These are phyloP conservation scores for Stenopsyche tienmushanensis DNA, from an alignment of 1,140 invertebrate genomes.

Conservation along the genomic window DNA sequence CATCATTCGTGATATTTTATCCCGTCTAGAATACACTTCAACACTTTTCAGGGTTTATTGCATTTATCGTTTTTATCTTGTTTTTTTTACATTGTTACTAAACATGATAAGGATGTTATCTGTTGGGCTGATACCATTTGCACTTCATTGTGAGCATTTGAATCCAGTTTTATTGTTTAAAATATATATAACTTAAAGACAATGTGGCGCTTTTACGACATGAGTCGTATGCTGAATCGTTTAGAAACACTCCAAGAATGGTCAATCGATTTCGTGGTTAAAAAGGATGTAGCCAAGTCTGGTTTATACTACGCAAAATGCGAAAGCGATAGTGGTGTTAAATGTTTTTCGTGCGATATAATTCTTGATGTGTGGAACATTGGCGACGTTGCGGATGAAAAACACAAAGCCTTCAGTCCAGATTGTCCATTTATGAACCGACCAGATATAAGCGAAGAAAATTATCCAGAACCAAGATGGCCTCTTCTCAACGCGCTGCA, in stretches of 20 bases:
- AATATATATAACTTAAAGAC: too few relatives aligned
- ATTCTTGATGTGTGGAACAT: not conserved
- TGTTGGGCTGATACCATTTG: too few relatives aligned
- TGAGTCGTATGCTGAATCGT: not conserved
- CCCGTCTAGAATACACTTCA: too few relatives aligned
- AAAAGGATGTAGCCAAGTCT: not conserved
- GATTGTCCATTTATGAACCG: not conserved
- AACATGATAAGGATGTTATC: too few relatives aligned
- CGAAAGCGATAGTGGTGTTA: not conserved
- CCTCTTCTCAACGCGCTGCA: not conserved
- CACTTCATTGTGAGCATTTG: too few relatives aligned
- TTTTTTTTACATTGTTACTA: too few relatives aligned
- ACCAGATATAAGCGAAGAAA: not conserved
- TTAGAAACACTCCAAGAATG: not conserved
- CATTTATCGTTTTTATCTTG: too few relatives aligned
- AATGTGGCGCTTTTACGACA: not conserved
- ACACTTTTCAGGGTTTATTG: too few relatives aligned
- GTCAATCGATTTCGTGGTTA: not conserved
- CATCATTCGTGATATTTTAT: too few relatives aligned
- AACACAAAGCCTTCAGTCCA: not conserved
- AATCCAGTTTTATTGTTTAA: too few relatives aligned
- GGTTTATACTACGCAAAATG: not conserved
- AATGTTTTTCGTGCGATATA: not conserved
- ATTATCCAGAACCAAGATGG: not conserved
- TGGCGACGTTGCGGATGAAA: not conserved